Conservation (phyloP, 1,140 invertebrate genomes). For the Drosophila rhopaloa region DNA sequence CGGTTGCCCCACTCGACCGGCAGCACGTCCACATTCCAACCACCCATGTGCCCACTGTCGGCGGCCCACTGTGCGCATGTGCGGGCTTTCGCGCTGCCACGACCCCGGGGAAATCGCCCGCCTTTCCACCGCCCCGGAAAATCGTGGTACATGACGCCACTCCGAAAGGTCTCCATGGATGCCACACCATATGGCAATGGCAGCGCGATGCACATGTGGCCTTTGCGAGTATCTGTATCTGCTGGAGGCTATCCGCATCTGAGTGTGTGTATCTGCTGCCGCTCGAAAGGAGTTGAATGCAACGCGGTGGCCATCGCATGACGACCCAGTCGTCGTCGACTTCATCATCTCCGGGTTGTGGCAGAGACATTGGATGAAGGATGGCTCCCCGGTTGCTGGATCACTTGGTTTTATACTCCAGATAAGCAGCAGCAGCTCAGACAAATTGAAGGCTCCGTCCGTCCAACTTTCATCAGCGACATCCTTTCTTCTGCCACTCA, state of each 20-base stretch:
- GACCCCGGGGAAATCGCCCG: constrained; percentile 29
- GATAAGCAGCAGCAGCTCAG: constrained; percentile 51
- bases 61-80: constrained; percentile 56
- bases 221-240: constrained; percentile 15
- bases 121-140: constrained; percentile 33
- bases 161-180: constrained; percentile 38
- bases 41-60: constrained; percentile 24
- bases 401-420: constrained; percentile 59
- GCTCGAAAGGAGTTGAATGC: constrained; percentile 47
- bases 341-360: constrained; percentile 15
- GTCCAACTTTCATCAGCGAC: neutral
- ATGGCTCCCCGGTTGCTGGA: constrained; percentile 41
- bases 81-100: constrained; percentile 35
- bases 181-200: constrained; percentile 37
- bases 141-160: constrained; percentile 48
- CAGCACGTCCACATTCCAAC: constrained; percentile 24
- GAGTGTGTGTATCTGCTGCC: constrained; percentile 35
- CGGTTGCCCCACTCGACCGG: neutral
- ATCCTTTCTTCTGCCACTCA: constrained; percentile 7
- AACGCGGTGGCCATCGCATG: constrained; percentile 32
- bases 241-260: constrained; percentile 14
- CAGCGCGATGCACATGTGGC: constrained; percentile 33
- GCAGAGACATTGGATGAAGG: neutral
- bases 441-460: constrained; percentile 12
- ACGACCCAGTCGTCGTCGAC: constrained; percentile 2